Conservation (phyloP, 2,797 vertebrate genomes). For the Sebastolobus altivelis region DNA sequence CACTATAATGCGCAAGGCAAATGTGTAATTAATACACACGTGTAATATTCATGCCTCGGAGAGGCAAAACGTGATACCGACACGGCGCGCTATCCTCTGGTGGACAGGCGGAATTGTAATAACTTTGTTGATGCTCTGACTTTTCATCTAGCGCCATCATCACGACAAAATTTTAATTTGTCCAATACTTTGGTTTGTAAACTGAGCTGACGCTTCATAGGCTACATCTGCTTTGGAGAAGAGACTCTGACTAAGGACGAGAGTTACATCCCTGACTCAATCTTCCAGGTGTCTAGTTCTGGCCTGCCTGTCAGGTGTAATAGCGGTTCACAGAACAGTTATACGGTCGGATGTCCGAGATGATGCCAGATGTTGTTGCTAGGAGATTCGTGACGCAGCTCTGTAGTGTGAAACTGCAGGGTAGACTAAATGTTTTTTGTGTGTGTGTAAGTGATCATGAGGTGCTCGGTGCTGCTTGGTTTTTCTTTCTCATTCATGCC, state of each 20-base stretch:
- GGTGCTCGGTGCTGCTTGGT: slow-evolving; percentile 11
- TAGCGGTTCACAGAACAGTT: slow-evolving; percentile 10
- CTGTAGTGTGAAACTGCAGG: slow-evolving; percentile 16
- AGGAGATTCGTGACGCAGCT: slow-evolving; percentile 43
- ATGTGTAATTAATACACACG: too few relatives aligned
- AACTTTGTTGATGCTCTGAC: too few relatives aligned
- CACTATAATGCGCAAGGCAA: too few relatives aligned
- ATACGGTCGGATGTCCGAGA: slow-evolving; percentile 8
- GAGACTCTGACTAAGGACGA: background rate
- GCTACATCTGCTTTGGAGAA: too few relatives aligned
- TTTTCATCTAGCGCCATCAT: too few relatives aligned
- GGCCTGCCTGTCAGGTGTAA: background rate
- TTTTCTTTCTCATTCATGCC: slow-evolving; percentile 66
- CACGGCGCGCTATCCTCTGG: too few relatives aligned
- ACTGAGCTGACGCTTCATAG: background rate
- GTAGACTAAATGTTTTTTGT: slow-evolving; percentile 25
- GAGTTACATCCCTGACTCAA: background rate
- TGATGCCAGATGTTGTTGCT: slow-evolving; percentile 51
- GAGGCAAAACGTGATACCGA: too few relatives aligned
- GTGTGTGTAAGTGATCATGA: slow-evolving; percentile 33
- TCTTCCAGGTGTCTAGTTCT: slow-evolving; percentile 17
- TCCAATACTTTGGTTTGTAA: too few relatives aligned
- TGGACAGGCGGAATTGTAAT: too few relatives aligned
- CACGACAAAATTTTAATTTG: too few relatives aligned
- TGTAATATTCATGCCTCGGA: too few relatives aligned